These are phyloP conservation scores for Falco cherrug DNA, from an alignment of 2,797 vertebrate species.

Conservation along the genomic window DNA sequence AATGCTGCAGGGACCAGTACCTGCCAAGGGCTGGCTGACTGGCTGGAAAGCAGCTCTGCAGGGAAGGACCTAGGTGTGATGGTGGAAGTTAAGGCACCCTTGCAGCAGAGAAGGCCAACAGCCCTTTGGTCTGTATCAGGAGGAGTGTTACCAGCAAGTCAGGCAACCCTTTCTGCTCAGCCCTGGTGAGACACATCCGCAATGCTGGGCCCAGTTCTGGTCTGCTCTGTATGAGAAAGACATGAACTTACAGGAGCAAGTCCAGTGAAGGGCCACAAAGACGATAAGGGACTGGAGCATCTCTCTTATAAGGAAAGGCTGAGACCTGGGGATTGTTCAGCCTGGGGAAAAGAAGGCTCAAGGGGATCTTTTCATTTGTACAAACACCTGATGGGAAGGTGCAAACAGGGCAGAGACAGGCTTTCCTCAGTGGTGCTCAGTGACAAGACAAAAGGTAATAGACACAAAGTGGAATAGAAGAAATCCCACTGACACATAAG, in stretches of 20 bases:
- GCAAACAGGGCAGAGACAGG: not conserved
- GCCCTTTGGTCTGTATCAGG: accelerated
- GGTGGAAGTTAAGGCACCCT: not conserved
- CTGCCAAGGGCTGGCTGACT: not conserved
- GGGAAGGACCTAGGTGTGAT: not conserved
- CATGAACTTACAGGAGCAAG: not conserved
- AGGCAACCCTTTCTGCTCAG: not conserved
- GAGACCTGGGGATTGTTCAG: not conserved
- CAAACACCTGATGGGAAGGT: not conserved
- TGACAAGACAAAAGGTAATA: not conserved
- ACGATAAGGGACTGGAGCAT: not conserved
- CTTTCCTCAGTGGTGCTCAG: not conserved
- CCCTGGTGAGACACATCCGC: not conserved
- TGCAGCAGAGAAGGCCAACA: not conserved
- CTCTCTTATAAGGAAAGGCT: not conserved
- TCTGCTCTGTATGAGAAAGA: not conserved
- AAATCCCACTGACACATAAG: not conserved
- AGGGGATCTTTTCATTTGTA: not conserved
- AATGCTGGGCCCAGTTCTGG: not conserved
- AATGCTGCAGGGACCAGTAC: not conserved
- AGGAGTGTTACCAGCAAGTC: not conserved
- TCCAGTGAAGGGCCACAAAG: accelerated
- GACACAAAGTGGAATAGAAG: not conserved
- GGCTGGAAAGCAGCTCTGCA: not conserved
- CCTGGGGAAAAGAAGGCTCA: not conserved